A percentile compares a stretch with the other conserved stretches of the same genome.
phyloP scores from a whole-genome alignment of 2,113 vertebrate genomes.

The Clarias batrachus region DNA sequence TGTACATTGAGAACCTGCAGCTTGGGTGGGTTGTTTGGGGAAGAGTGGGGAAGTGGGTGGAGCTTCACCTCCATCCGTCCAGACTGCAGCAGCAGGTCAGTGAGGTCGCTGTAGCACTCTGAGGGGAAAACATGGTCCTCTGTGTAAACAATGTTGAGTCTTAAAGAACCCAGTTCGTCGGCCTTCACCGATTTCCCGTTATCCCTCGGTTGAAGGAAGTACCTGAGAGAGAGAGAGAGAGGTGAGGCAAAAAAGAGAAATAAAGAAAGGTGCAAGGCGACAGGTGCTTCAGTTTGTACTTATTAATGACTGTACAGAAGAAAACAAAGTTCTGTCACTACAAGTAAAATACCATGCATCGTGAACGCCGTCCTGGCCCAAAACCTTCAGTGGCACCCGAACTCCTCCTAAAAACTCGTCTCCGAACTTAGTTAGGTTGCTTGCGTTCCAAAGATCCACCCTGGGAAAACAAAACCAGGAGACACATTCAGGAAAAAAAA shows the following conservation, averaged over 20 bases:
- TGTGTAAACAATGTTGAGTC: constrained; percentile 96
- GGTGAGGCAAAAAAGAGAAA: neutral
- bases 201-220: constrained; percentile 94
- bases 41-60: too few relatives aligned
- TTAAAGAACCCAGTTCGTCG: constrained; percentile 90
- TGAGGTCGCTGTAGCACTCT: constrained; percentile 86
- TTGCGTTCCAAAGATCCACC: constrained; percentile 96
- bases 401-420: constrained; percentile 95
- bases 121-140: constrained; percentile 97
- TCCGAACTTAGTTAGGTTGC: constrained; percentile 92
- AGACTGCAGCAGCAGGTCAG: constrained; percentile 87
- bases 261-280: neutral
- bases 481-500: neutral
- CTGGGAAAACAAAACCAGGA: constrained; percentile 64
- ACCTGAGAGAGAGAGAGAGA: constrained; percentile 72
- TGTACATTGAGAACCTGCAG: neutral
- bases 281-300: neutral
- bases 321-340: neutral
- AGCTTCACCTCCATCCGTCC: constrained; percentile 82
- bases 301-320: neutral
- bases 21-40: too few relatives aligned
- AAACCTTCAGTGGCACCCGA: constrained; percentile 84
- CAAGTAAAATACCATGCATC: constrained; percentile 85
- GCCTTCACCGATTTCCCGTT: constrained; percentile 90
- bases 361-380: constrained; percentile 84